A percentile compares a stretch with the other conserved stretches of the same genome.
Evolutionary conservation across 2,113 vertebrate genomes (phyloP).

Genomic region (Donacobius atricapilla): DNA sequence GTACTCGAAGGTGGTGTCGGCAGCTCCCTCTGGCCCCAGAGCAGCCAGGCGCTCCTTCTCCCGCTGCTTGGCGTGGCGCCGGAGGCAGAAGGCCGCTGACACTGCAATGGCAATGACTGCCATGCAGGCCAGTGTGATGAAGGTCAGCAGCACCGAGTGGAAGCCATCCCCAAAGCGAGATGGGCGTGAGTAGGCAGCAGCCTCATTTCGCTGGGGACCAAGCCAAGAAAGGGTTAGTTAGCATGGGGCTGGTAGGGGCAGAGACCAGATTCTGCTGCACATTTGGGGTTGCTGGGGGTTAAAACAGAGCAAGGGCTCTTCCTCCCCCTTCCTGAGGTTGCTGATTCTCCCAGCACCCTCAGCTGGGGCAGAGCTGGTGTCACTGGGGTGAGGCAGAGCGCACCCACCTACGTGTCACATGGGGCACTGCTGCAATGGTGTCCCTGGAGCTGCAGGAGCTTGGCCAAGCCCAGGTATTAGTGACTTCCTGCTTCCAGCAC

Average conservation of each 20-base stretch:
- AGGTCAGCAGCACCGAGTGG: slow-evolving; percentile 84
- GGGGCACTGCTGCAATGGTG: neutral
- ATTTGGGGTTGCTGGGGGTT: neutral
- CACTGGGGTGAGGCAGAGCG: neutral
- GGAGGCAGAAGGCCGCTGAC: slow-evolving; percentile 80
- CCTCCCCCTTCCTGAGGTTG: neutral
- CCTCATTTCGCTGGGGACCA: slow-evolving; percentile 76
- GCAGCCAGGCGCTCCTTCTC: slow-evolving; percentile 87
- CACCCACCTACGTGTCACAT: rapidly evolving
- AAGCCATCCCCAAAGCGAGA: slow-evolving; percentile 76
- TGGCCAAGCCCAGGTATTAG: neutral
- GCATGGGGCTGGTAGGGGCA: neutral
- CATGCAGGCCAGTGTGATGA: slow-evolving; percentile 87
- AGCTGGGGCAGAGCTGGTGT: neutral
- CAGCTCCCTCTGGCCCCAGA: slow-evolving; percentile 91
- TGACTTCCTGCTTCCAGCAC: neutral
- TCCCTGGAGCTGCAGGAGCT: neutral
- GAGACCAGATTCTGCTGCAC: neutral
- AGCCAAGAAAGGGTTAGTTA: neutral
- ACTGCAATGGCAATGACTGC: slow-evolving; percentile 84
- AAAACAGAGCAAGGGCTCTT: neutral
- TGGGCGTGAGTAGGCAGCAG: slow-evolving; percentile 74
- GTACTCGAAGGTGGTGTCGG: slow-evolving; percentile 92
- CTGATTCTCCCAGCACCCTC: neutral
- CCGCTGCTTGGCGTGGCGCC: slow-evolving; percentile 83